These are phyloP conservation scores for Zapus hudsonius DNA, from an alignment of 2,113 vertebrate genomes.

Conservation along the genomic window DNA sequence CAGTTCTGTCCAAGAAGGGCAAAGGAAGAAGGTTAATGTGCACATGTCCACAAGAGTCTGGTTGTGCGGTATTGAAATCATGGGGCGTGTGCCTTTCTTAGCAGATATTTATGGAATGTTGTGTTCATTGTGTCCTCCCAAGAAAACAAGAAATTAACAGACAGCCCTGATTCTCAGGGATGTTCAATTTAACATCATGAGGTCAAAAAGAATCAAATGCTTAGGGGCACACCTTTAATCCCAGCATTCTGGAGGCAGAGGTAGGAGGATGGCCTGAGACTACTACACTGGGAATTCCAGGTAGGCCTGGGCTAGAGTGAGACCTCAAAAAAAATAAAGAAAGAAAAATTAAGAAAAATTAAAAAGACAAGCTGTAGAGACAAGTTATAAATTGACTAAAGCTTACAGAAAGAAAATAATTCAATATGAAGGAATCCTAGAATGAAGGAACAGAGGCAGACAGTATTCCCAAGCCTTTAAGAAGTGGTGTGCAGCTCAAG, in stretches of 20 bases:
- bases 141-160: constrained; percentile 1
- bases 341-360: constrained; percentile 51
- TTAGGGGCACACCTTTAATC: too few species aligned
- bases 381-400: not conserved
- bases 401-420: not conserved
- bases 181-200: constrained; percentile 25
- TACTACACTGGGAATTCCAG: too few species aligned
- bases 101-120: not conserved
- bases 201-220: not conserved
- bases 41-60: not conserved
- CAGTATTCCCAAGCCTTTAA: not conserved
- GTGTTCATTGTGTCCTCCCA: not conserved
- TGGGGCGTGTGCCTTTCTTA: not conserved
- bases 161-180: not conserved
- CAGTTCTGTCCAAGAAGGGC: not conserved
- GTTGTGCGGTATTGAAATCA: not conserved
- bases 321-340: too few species aligned
- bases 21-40: not conserved
- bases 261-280: too few species aligned
- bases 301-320: too few species aligned
- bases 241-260: too few species aligned
- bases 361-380: not conserved
- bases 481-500: not conserved
- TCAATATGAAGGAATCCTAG: not conserved
- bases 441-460: not conserved